Evolutionary conservation across 64 coral and sea anemone species (phyloP).

Genomic region (Acropora tenuis): DNA sequence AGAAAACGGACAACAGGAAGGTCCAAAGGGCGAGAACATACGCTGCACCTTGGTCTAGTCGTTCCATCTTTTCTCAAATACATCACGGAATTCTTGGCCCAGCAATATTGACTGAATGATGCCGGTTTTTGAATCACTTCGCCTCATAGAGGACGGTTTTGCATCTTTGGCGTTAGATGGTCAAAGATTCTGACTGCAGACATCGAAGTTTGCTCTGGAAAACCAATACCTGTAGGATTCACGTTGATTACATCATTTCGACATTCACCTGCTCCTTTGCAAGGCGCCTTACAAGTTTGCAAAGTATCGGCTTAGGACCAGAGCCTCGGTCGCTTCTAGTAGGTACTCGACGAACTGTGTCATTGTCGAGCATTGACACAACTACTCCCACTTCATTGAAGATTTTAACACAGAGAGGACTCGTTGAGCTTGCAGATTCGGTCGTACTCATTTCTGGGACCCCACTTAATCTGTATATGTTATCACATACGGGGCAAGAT

Average conservation of each 20-base stretch:
- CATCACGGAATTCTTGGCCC: slow-evolving; percentile 59
- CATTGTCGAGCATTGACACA: slow-evolving; percentile 26
- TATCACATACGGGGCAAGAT: too few species aligned
- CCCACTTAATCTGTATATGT: slow-evolving; percentile 11
- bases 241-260: slow-evolving; percentile 3
- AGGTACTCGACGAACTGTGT: slow-evolving; percentile 56
- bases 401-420: slow-evolving; percentile 43
- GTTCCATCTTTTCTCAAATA: slow-evolving; percentile 52
- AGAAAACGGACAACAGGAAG: slow-evolving; percentile 89
- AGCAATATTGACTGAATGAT: slow-evolving; percentile 69
- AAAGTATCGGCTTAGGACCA: slow-evolving; percentile 31
- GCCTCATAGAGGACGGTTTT: slow-evolving; percentile 41
- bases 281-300: slow-evolving; percentile 30
- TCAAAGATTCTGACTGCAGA: slow-evolving; percentile 66
- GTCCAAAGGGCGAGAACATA: slow-evolving; percentile 94
- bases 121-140: slow-evolving; percentile 64
- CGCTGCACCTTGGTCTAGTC: slow-evolving; percentile 72
- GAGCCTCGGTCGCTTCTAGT: slow-evolving; percentile 4
- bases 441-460: slow-evolving; percentile 22
- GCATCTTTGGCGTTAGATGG: slow-evolving; percentile 69
- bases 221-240: neutral
- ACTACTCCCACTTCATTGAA: slow-evolving; percentile 51
- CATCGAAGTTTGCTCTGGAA: slow-evolving; percentile 10
- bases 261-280: slow-evolving; percentile 16
- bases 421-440: slow-evolving; percentile 32